Evolutionary conservation across 2,888 invertebrate species (phyloP).

Genomic region (Hyppa rectilinea): DNA sequence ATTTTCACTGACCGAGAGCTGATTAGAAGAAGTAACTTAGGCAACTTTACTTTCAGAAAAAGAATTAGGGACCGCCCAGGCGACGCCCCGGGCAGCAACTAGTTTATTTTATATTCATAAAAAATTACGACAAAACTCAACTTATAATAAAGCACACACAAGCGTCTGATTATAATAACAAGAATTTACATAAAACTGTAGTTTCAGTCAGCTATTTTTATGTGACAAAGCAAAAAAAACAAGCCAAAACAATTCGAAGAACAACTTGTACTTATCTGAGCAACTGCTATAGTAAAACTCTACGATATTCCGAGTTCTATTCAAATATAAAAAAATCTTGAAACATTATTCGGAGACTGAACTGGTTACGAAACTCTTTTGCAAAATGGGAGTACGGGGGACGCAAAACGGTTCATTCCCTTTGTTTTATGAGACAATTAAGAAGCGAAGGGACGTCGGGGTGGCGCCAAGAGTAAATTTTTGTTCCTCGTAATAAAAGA

Average conservation of each 20-base stretch:
- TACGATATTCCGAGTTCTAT: constrained; percentile 56
- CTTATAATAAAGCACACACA: constrained; percentile 21
- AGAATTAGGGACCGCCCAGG: no score
- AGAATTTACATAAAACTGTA: constrained; percentile 48
- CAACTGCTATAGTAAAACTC: constrained; percentile 56
- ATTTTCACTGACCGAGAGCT: no score
- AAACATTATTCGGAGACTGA: constrained; percentile 68
- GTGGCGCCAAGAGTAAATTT: constrained; percentile 79
- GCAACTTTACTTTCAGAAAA: no score
- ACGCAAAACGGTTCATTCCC: constrained; percentile 80
- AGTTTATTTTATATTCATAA: no score
- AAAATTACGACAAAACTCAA: constrained; percentile 12
- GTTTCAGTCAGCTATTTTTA: constrained; percentile 46
- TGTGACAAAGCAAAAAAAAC: constrained; percentile 46
- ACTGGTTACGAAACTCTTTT: constrained; percentile 72
- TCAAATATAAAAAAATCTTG: constrained; percentile 64
- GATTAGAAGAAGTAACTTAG: no score
- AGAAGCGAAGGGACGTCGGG: constrained; percentile 77
- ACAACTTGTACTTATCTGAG: constrained; percentile 56
- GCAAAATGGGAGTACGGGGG: constrained; percentile 73
- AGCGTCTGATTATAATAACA: constrained; percentile 36
- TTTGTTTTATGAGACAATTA: constrained; percentile 86
- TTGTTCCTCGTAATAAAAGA: constrained; percentile 79
- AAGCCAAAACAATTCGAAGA: constrained; percentile 43
- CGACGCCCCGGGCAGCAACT: no score